These are phyloP conservation scores for Myripristis murdjan DNA, from an alignment of 2,797 vertebrate species.

Conservation along the genomic window DNA sequence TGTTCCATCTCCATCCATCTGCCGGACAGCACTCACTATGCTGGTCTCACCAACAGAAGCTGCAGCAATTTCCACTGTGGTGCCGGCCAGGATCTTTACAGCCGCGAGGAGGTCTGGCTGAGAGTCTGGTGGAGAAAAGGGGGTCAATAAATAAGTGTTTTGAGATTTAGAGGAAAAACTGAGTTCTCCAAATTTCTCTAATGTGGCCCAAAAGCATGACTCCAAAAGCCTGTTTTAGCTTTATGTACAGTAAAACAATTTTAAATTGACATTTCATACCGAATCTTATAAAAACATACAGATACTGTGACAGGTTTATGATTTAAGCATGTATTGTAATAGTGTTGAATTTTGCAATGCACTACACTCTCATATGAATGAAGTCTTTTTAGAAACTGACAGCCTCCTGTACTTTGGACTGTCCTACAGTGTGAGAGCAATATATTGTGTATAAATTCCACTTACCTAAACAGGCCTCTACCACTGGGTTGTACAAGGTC, in stretches of 20 bases:
- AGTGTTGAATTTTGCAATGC: too few relatives aligned
- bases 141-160: slow-evolving; percentile 12
- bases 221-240: not conserved
- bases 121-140: slow-evolving; percentile 36
- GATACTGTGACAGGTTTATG: not conserved
- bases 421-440: not conserved
- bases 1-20: slow-evolving; percentile 40
- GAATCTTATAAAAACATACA: not conserved
- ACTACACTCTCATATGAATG: too few relatives aligned
- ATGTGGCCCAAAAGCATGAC: not conserved
- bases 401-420: not conserved
- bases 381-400: too few relatives aligned
- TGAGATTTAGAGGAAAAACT: not conserved
- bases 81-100: slow-evolving; percentile 58
- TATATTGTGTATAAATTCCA: not conserved
- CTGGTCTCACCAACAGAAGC: slow-evolving; percentile 68
- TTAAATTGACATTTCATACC: not conserved
- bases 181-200: not conserved
- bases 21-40: slow-evolving; percentile 41
- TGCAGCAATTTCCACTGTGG: slow-evolving; percentile 75
- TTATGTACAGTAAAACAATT: not conserved
- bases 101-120: slow-evolving; percentile 62
- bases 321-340: not conserved
- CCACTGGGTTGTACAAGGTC: slow-evolving; percentile 24
- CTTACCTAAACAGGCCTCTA: slow-evolving; percentile 42